Base-by-base conservation (phyloP, 2,888 invertebrate genomes). In the Tuberolachnus salignus region DNA sequence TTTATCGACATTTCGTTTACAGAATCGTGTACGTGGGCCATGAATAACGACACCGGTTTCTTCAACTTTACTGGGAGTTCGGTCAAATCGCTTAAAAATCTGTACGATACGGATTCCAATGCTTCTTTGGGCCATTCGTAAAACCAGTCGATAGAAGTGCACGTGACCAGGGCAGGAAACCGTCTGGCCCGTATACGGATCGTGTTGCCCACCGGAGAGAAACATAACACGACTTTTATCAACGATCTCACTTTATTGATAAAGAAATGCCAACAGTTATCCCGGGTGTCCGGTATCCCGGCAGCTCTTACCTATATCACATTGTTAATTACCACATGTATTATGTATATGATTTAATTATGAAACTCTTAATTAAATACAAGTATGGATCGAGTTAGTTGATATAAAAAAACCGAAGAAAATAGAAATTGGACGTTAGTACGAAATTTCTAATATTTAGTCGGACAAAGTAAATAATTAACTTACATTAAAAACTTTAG, bases 81-180 rank as follows among this genome's bases (percentile, higher is more conserved):
- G 81, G 91, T 90, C n/a, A 94, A 90, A 85, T 94, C 92, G 8
- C 90, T 87, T 51, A 96, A 87, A 85, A 97, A 97, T 81, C 92
- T 88, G 82, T 88, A 88, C 13, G 96, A 95, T 1, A 98, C 97
- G 53, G 95, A 95, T 82, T 92, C 89, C 83, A 98, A 87, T 46
- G 97, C 97, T 84, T 95, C 93, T 84, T 90, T 89, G 0, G 97
- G 97, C 97, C 97, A 98, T 84, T 96, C 94, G 85, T 97, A 96
- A 87, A 97, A 97, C 97, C 97, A 97, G 86, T 97, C 92, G 82
- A 97, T 96, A 21, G 94, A 91, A 0, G 96, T 94, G 85, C 95
- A 95, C 87, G 94, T 97, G 19, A 95, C 93, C 49, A 98, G 87
- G 0, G 97, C 95, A 0, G 97, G 97, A 87, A 98, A 98, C 86